A percentile compares a stretch with the other conserved stretches of the same genome.
phyloP scores from a whole-genome alignment of 2,113 vertebrate genomes.

The Plotosus lineatus region DNA sequence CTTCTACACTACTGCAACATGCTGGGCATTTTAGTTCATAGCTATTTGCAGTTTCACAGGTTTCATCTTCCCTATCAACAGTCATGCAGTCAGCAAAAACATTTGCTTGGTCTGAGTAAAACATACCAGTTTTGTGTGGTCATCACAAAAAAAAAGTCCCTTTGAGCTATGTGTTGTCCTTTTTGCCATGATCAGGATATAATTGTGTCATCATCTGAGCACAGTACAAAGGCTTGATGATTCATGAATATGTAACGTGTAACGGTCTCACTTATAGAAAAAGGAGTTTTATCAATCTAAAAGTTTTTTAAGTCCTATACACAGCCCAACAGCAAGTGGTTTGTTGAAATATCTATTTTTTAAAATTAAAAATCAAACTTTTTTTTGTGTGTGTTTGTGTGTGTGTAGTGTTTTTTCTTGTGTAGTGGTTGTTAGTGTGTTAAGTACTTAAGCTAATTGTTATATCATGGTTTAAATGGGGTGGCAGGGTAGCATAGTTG shows the following conservation, averaged over 20 bases:
- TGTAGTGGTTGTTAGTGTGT: not conserved
- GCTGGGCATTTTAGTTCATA: not conserved
- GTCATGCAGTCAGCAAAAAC: slow-evolving; percentile 56
- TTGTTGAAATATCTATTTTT: not conserved
- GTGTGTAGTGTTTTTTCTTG: not conserved
- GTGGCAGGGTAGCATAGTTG: too few relatives aligned
- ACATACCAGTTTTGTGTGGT: slow-evolving; percentile 26
- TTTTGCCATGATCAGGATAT: slow-evolving; percentile 10
- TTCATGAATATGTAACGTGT: not conserved
- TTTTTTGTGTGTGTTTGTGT: not conserved
- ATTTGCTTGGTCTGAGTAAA: slow-evolving; percentile 61
- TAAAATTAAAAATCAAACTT: not conserved
- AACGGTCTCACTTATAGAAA: too few relatives aligned
- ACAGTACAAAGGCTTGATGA: slow-evolving; percentile 5
- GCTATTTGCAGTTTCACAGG: slow-evolving; percentile 47
- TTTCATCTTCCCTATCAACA: slow-evolving; percentile 42
- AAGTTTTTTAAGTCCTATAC: not conserved
- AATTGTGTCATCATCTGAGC: not conserved
- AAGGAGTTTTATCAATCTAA: not conserved
- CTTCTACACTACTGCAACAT: not conserved
- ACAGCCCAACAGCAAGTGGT: not conserved
- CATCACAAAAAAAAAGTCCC: slow-evolving; percentile 25
- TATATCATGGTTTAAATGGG: not conserved
- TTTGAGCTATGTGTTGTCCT: slow-evolving; percentile 24
- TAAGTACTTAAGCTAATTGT: not conserved